Percentiles rank a stretch among this genome's conserved stretches.
phyloP scores from a whole-genome alignment of 1,140 invertebrate genomes.

The Atta colombica region DNA sequence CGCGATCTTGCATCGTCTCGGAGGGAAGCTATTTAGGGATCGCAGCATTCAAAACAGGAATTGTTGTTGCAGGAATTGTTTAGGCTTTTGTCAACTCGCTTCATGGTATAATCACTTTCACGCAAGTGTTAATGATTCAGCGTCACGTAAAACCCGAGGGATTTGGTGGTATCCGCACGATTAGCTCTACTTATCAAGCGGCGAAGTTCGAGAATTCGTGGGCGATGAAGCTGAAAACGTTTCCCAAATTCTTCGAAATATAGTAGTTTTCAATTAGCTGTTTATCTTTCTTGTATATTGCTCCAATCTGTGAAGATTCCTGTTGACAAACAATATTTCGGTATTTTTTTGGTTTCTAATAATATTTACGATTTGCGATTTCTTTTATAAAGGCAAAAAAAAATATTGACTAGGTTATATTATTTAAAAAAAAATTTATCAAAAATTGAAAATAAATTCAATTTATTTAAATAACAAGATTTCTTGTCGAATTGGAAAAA shows the following conservation, averaged over 20 bases:
- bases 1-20: not conserved
- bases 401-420: not conserved
- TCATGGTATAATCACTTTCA: slow-evolving; percentile 4
- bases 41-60: not conserved
- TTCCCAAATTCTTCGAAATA: not conserved
- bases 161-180: slow-evolving; percentile 25
- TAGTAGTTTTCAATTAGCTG: not conserved
- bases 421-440: not conserved
- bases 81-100: slow-evolving; percentile 5
- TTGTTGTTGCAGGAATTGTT: not conserved
- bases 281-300: not conserved
- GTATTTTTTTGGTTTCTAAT: not conserved
- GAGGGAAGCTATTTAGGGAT: not conserved
- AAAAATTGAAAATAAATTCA: not conserved
- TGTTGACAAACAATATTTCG: too few species aligned
- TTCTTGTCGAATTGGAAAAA: too few species aligned
- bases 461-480: too few species aligned
- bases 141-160: not conserved
- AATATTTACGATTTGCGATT: not conserved
- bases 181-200: slow-evolving; percentile 22
- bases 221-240: not conserved
- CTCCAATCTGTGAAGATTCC: not conserved
- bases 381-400: not conserved
- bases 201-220: slow-evolving; percentile 9
- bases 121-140: slow-evolving; percentile 27